Base-by-base conservation (phyloP, 2,888 invertebrate species). In the Acronicta leporina region DNA sequence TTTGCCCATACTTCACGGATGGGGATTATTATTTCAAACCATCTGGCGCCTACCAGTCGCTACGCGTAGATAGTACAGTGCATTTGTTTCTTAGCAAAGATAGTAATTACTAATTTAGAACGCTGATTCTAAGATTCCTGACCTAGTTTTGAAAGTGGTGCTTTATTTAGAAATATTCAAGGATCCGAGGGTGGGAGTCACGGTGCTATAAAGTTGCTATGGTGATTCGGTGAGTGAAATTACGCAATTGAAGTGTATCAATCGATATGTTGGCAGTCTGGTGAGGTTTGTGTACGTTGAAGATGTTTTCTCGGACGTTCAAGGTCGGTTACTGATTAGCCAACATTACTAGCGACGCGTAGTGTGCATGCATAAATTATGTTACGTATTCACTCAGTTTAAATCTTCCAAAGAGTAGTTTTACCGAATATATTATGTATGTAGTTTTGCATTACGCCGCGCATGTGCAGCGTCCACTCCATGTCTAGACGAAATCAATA, bases 1-100 rank as follows among this genome's bases (percentile, higher is more conserved):
- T 83, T 72, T 68, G 68, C 79, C 81, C 84, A 74, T 79, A 81
- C 82, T 74, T 71, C 86, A 54, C 75, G 88, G 90, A 89, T 88
- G 92, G 90, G 81, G 87, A 85, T 86, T 91, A 88, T 91, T 90
- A 89, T 91, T 90, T 73, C 80, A 81, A 84, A 83, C 84, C 90
- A 89, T 88, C 82, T 88, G 88, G 83, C 82, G 80, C 77, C 79
- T 81, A 85, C 77, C 86, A 85, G 87, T 85, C 79, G 82, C 71
- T 75, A 70, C 68, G 63, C 56, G 79, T 70, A 76, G 71, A 79
- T 81, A 75, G 68, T 72, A 78, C 84, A 77, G 79, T 72, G 77
- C 81, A 77, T 77, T 75, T 77, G 75, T 68, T 77, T 76, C 70
- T 74, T 75, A 75, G 75, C 72, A 69, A 68, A 73, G 73, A 68